These are phyloP conservation scores for Synergus laeviventris DNA, from an alignment of 2,888 invertebrate species.

Conservation along the genomic window DNA sequence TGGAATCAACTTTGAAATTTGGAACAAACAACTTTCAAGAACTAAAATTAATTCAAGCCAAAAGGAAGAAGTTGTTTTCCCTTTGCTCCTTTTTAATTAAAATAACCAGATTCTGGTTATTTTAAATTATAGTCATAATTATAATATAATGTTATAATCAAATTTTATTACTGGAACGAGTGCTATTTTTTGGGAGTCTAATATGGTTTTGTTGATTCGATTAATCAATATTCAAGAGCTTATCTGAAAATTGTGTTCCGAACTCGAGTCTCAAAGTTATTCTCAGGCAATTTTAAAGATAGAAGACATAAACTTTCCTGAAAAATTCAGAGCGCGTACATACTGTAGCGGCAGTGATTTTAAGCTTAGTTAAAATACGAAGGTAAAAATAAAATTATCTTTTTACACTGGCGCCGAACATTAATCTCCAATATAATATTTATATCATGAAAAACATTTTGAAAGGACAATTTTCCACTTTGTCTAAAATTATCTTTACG, in stretches of 20 bases:
- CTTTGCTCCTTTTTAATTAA: not conserved
- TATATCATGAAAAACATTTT: not conserved
- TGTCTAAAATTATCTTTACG: slow-evolving; percentile 37
- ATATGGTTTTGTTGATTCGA: not conserved
- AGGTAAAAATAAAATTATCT: too few species aligned
- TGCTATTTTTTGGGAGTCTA: not conserved
- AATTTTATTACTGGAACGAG: not conserved
- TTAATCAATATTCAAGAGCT: slow-evolving; percentile 14
- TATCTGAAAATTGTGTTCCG: slow-evolving; percentile 4
- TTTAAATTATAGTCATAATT: too few species aligned
- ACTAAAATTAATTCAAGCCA: not conserved
- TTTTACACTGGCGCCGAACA: not conserved
- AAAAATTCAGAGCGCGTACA: not conserved
- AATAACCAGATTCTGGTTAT: too few species aligned
- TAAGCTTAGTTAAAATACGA: not conserved
- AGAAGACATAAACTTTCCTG: not conserved
- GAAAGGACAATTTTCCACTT: slow-evolving; percentile 50
- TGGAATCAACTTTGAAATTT: too few species aligned
- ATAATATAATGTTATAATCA: too few species aligned
- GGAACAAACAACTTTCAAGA: too few species aligned
- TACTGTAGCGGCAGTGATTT: not conserved
- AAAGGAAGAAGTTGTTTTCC: not conserved
- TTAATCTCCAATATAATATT: not conserved
- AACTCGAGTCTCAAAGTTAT: slow-evolving; percentile 5
- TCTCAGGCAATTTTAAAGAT: slow-evolving; percentile 3